A percentile compares a stretch with the other conserved stretches of the same genome.
Evolutionary conservation across 2,888 invertebrate species (phyloP).

Genomic region (Agrochola circellaris): DNA sequence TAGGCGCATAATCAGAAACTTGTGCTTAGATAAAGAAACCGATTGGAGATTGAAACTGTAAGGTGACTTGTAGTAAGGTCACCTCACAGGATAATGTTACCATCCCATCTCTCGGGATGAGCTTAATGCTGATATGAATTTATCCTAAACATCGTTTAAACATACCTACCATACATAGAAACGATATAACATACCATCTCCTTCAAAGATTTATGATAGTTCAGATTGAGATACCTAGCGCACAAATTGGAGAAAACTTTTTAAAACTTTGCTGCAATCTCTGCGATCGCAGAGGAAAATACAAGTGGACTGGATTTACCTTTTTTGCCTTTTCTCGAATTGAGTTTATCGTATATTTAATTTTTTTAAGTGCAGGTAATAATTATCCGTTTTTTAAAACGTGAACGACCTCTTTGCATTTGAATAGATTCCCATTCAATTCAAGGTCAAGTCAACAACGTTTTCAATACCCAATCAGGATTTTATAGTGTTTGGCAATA

Average conservation of each 20-base stretch:
- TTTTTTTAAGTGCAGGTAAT: not conserved
- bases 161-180: not conserved
- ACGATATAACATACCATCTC: not conserved
- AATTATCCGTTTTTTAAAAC: not conserved
- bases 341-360: not conserved
- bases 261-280: conserved; percentile 23
- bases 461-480: not conserved
- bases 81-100: conserved; percentile 1
- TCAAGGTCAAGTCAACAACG: conserved; percentile 11
- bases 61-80: not conserved
- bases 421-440: not conserved
- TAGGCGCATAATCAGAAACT: not conserved
- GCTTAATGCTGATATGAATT: conserved; percentile 1
- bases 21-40: not conserved
- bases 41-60: not conserved
- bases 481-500: not conserved
- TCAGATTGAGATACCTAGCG: conserved; percentile 22
- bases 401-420: not conserved
- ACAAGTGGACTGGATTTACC: not conserved
- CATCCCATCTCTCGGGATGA: conserved; percentile 3
- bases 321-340: not conserved
- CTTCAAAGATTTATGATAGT: conserved; percentile 37
- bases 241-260: conserved; percentile 21
- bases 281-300: conserved; percentile 18
- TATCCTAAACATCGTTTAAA: not conserved